Evolutionary conservation across 2,888 invertebrate genomes (phyloP).

Genomic region (Brachylomia viminalis): DNA sequence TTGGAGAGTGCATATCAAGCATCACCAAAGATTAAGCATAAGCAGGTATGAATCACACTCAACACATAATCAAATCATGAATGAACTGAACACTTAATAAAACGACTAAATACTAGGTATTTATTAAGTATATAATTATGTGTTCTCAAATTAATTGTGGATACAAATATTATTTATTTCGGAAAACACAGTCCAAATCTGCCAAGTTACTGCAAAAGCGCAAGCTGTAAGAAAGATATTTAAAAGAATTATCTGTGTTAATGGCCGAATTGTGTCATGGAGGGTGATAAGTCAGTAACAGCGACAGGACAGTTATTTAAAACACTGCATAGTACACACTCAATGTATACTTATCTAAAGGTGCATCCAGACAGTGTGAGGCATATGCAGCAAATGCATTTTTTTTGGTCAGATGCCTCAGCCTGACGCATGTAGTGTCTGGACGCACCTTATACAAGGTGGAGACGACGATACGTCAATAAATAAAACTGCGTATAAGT

Average conservation of each 20-base stretch:
- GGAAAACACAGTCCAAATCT: neutral
- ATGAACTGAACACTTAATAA: neutral
- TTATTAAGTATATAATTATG: neutral
- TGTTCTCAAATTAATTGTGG: neutral
- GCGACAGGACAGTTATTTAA: neutral
- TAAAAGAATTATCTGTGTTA: slow-evolving; percentile 9
- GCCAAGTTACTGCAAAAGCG: neutral
- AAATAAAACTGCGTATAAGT: neutral
- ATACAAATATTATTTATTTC: neutral
- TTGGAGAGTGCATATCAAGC: slow-evolving; percentile 94
- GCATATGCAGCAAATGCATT: neutral
- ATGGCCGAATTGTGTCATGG: neutral
- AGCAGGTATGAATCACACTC: slow-evolving; percentile 91
- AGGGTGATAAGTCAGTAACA: neutral
- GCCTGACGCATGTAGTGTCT: neutral
- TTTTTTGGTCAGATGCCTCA: neutral
- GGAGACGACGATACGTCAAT: neutral
- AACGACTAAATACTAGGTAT: neutral
- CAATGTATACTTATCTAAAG: slow-evolving; percentile 5
- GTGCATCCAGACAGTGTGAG: neutral
- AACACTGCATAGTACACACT: neutral
- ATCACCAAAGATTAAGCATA: slow-evolving; percentile 93
- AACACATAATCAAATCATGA: neutral
- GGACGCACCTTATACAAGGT: neutral
- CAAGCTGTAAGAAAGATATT: neutral